These are phyloP conservation scores for Pristionchus arcanus DNA, from an alignment of 2,888 invertebrate species.

Conservation along the genomic window DNA sequence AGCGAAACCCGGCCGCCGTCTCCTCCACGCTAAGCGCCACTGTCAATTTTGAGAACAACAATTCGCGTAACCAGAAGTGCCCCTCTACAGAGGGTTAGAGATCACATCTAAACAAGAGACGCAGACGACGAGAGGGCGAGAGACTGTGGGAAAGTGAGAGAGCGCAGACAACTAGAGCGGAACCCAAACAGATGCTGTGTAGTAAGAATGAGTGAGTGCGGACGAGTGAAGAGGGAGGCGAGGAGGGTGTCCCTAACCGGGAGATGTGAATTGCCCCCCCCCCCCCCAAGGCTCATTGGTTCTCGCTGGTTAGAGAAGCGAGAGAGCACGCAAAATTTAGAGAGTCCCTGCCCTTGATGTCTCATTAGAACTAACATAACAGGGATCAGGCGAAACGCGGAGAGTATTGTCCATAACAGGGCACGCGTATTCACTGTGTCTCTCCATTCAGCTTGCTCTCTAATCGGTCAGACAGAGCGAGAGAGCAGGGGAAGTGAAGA, in stretches of 20 bases:
- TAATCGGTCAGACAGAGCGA: background rate
- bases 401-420: background rate
- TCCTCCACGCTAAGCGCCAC: background rate
- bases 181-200: conserved; percentile 32
- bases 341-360: background rate
- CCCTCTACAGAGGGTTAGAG: background rate
- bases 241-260: conserved; percentile 34
- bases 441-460: background rate
- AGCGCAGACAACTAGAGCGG: background rate
- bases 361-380: background rate
- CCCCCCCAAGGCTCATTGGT: too few relatives aligned
- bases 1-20: background rate
- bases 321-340: background rate
- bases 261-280: background rate
- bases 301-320: background rate
- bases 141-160: background rate
- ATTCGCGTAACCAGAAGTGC: background rate
- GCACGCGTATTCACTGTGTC: background rate
- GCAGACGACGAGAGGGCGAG: conserved; percentile 16
- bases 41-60: conserved; percentile 23
- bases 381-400: background rate
- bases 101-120: conserved; percentile 30
- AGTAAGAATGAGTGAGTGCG: conserved; percentile 3
- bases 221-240: background rate
- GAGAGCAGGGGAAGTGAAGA: background rate